A percentile compares a stretch with the other conserved stretches of the same genome.
phyloP scores from a whole-genome alignment of 1,140 invertebrate species.

The Musca vetustissima region DNA sequence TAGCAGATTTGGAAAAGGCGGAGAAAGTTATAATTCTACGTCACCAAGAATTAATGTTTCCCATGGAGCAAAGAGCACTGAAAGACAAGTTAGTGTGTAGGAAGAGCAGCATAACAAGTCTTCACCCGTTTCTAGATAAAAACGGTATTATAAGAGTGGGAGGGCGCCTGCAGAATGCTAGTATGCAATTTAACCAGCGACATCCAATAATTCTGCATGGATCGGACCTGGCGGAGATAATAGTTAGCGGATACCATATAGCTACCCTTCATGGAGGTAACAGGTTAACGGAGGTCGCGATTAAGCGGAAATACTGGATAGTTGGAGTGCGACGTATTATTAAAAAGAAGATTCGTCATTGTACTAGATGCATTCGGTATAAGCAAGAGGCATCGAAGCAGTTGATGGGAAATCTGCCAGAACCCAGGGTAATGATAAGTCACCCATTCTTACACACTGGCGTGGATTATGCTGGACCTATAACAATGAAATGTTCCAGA shows the following conservation, averaged over 20 bases:
- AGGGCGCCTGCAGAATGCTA: constrained; percentile 32
- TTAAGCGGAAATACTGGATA: constrained; percentile 25
- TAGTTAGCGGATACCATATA: not conserved
- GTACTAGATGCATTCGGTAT: constrained; percentile 16
- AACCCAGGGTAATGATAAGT: not conserved
- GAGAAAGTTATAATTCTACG: not conserved
- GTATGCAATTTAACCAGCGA: constrained; percentile 12
- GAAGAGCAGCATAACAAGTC: not conserved
- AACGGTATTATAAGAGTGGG: constrained; percentile 37
- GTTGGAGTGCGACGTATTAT: constrained; percentile 4
- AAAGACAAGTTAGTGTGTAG: not conserved
- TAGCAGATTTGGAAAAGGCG: not conserved
- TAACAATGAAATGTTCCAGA: constrained; percentile 30
- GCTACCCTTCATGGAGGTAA: constrained; percentile 17
- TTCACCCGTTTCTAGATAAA: constrained; percentile 34
- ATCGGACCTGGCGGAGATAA: not conserved
- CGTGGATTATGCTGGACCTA: constrained; percentile 41
- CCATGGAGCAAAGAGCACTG: not conserved
- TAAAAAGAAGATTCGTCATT: constrained; percentile 5
- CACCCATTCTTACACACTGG: constrained; percentile 33
- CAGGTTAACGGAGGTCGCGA: not conserved
- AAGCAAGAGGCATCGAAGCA: not conserved
- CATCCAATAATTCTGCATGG: constrained; percentile 2
- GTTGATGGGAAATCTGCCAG: constrained; percentile 24
- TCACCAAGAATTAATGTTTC: not conserved